Evolutionary conservation across 2,113 vertebrate species (phyloP).

Genomic region (Burhinus oedicnemus): DNA sequence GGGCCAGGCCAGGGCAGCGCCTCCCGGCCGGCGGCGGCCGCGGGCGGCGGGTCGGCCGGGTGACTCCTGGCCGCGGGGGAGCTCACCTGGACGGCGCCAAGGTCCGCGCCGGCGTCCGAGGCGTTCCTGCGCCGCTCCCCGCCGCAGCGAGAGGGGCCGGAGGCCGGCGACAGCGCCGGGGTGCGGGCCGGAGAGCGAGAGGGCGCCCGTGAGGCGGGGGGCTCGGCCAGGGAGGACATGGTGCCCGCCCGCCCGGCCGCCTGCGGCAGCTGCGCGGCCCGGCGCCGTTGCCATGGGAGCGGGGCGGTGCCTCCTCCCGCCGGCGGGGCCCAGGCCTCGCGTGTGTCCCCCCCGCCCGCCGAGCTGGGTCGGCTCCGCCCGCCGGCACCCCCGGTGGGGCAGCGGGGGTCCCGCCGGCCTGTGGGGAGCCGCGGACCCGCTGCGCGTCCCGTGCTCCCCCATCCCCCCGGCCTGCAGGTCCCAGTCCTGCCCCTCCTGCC

Average conservation of each 20-base stretch:
- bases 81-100: not conserved
- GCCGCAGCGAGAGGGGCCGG: not conserved
- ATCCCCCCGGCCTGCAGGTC: not conserved
- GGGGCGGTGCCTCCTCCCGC: not conserved
- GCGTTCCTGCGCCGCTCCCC: not conserved
- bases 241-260: not conserved
- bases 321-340: not conserved
- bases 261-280: not conserved
- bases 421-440: not conserved
- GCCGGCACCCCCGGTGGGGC: too few species aligned
- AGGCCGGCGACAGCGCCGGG: not conserved
- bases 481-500: accelerated
- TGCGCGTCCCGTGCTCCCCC: too few species aligned
- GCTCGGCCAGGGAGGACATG: not conserved
- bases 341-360: accelerated
- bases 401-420: too few species aligned
- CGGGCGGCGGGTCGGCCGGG: not conserved
- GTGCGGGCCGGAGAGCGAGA: not conserved
- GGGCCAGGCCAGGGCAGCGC: not conserved
- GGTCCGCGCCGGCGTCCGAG: not conserved
- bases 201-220: not conserved
- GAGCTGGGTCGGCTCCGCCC: too few species aligned
- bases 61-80: not conserved
- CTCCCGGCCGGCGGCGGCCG: not conserved
- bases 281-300: constrained; percentile 65